These are phyloP conservation scores for Lepidocyrtoides sp. DNA, from an alignment of 2,888 invertebrate genomes.

Conservation along the genomic window DNA sequence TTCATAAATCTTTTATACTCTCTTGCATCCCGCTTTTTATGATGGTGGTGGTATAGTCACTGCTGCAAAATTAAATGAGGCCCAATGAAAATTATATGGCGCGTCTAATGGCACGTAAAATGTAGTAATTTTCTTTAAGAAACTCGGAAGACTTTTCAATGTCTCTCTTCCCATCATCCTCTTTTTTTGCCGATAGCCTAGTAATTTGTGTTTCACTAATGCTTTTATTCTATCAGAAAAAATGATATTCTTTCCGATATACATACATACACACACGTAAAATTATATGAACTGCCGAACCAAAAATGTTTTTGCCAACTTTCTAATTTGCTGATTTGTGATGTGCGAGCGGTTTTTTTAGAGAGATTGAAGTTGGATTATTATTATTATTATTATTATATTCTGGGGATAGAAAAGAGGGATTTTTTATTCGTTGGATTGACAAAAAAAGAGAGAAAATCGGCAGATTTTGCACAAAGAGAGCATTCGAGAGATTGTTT, in stretches of 20 bases:
- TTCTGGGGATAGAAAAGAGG: conserved; percentile 1
- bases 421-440: not conserved
- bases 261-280: not conserved
- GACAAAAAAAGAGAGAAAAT: not conserved
- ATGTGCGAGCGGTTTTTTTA: conserved; percentile 35
- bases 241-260: not conserved
- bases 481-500: not conserved
- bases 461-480: not conserved
- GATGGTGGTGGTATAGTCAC: not conserved
- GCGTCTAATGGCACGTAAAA: conserved; percentile 55
- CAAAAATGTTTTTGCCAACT: conserved; percentile 55
- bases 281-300: not conserved
- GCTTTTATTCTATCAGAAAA: not conserved
- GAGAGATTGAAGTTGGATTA: conserved; percentile 5
- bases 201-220: not conserved
- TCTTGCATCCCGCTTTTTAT: not conserved
- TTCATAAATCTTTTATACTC: conserved; percentile 59
- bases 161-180: not conserved
- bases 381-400: conserved; percentile 35
- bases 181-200: too few species aligned
- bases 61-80: too few species aligned
- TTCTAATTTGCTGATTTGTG: conserved; percentile 54
- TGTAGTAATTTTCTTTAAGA: conserved; percentile 34
- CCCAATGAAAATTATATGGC: conserved; percentile 54
- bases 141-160: conserved; percentile 33